Base-by-base conservation (phyloP, 2,113 vertebrate genomes). In the Leptocoma aspasia region DNA sequence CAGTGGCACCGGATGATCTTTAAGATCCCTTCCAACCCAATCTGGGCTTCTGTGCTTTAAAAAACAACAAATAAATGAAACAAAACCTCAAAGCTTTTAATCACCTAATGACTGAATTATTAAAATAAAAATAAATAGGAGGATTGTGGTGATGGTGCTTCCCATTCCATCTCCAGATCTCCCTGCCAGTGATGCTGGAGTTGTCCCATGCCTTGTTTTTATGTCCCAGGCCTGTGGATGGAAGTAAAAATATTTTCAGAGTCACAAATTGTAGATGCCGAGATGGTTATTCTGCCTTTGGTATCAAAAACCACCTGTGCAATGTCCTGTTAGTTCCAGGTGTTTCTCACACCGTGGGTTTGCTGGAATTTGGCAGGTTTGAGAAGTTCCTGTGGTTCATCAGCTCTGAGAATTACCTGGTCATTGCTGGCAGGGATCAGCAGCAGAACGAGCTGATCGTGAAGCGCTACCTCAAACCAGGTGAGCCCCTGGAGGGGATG, bases 371-470 rank as follows among this genome's bases (percentile, higher is more conserved):
- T 93, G 82, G 20, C 97, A 99, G 99, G 99, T 99, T 99, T 98
- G 99, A 99, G 97, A 99, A 99, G 98, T 99, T 99, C 98, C 96
- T 99, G 82, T 99, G 99, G 99, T 99, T 99, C 97, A 98, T 99
- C 91, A 99, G 99, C 95, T 99, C 99, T 11, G 99, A 99, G 97
- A 99, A 99, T 95, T 99, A 99, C 95, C 98, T 99, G 8, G 92
- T 99, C 69, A 99, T 99, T 59, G 99, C 99, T 78, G 99, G 99
- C 64, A 97, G 99, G 92, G 99, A 99, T 89, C 99, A 99, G 95
- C 99, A 99, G 95, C 99, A 99, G 97, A 99, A 99, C 33, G 99
- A 99, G 98, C 98, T 99, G 86, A 99, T 99, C 9, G 99, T 99
- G 30, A 99, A 99, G 95, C 98, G 99, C 12, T 99, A 99, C 76